Evolutionary conservation across 2,888 invertebrate genomes (phyloP), one percentile per base, ranked within the genome.

Genomic region (Dione juno): DNA sequence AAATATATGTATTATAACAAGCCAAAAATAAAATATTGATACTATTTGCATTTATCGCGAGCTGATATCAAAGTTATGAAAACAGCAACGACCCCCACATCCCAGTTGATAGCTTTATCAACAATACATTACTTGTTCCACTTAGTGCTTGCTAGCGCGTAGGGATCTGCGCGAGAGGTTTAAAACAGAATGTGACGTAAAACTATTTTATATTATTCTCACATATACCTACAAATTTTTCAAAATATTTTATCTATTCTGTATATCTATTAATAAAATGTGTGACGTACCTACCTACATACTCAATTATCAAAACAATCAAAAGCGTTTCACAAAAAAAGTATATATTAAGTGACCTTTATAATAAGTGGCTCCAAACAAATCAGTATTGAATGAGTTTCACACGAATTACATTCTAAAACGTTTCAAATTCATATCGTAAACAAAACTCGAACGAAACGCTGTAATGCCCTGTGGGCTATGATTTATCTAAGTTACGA

Each of bases 61-160:
- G 11, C 5, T 45, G 52, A 59, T 41, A 61, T 35, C 21, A 28
- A 40, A 59, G 61, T 58, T 63, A 67, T 67, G 61, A 72, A 67
- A 68, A 72, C 66, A 61, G 57, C 70, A 67, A n/a, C 70, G 74
- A 74, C 72, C 70, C 59, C 67, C 28, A 64, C 71, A 48, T 59
- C 69, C 67, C 65, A 50, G 35, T 54, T 35, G 74, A 72, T 72
- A 69, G 52, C 66, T 41, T 48, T 72, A 72, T 74, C 70, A 28
- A 21, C 50, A n/a, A 14, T n/a, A 16, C 52, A 35, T 45, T 37
- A 58, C 50, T 68, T 72, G 74, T 50, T 67, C 74, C 48, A 72
- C 66, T 72, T 72, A 61, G 16, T 14, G 43, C 35, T 54, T 5
- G 37, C 0, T 9, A 8, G 6, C 50, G 7, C 57, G 45, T 14